phyloP scores from a whole-genome alignment of 2,113 vertebrate species.

The Siphamia tubifer region DNA sequence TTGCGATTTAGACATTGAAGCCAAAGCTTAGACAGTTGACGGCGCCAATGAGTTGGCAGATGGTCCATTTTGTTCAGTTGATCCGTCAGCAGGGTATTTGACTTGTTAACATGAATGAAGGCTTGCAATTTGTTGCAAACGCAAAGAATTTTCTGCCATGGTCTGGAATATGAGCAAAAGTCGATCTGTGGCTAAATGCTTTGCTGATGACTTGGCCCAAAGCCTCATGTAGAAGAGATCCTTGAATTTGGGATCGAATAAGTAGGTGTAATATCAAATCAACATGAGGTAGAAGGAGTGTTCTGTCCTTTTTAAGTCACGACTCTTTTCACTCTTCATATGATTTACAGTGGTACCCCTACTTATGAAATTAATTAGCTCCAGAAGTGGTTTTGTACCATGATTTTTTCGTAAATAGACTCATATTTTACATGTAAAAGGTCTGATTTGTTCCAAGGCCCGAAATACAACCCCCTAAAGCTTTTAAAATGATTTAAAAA shows the following conservation, averaged over 20 bases:
- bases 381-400: too few species aligned
- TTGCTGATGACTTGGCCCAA: background rate
- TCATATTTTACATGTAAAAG: too few species aligned
- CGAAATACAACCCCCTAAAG: too few species aligned
- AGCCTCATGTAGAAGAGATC: background rate
- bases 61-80: conserved; percentile 57
- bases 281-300: conserved; percentile 12
- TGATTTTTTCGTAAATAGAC: too few species aligned
- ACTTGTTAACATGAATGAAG: conserved; percentile 47
- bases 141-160: background rate
- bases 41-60: conserved; percentile 66
- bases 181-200: conserved; percentile 23
- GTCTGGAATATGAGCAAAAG: conserved; percentile 14
- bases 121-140: conserved; percentile 41
- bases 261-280: conserved; percentile 1
- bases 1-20: conserved; percentile 52
- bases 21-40: conserved; percentile 58
- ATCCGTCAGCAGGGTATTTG: conserved; percentile 49
- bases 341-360: too few species aligned
- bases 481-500: too few species aligned
- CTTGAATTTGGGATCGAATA: conserved; percentile 11
- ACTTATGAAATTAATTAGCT: too few species aligned
- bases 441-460: too few species aligned
- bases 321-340: background rate
- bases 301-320: conserved; percentile 5